Base-by-base conservation (phyloP, 2,113 vertebrate species). In the Ariopsis seemanni region DNA sequence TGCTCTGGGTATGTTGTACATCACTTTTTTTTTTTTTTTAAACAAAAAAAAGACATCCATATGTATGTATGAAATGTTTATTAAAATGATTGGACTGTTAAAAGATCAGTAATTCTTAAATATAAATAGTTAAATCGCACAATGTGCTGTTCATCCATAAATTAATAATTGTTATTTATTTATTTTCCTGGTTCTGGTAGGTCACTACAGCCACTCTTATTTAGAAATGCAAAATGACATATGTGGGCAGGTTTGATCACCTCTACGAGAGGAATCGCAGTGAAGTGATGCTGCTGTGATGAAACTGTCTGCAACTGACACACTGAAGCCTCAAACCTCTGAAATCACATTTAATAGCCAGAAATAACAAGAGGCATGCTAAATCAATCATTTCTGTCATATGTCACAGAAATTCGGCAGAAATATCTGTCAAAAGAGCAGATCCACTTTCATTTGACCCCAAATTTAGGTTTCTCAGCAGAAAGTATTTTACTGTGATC, bases 371-470 rank as follows among this genome's bases (percentile, higher is more conserved):
- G 50, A 27, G 25, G 25, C 25, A 27, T 78, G 50, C 15, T n/a
- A n/a, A 55, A 53, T 78, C 75, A n/a, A 78, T 78, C 75, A 78
- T 75, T 75, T 52, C 72, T 75, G 72, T 75, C 72, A 75, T 75
- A 52, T 48, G 9, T 52, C 74, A 53, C 25, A 78, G 50, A 78
- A 50, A 75, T 11, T 6, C 18, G 1, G 15, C 15, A 72, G 34
- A 72, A 50, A 75, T 69, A 72, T 52, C 48, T 25, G 72, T 50
- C 48, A 52, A 14, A 75, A 52, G 48, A 52, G 20, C 50, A 53
- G 50, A 78, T 15, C 53, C 74, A 11, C 11, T 77, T 77, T 78
- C 50, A 78, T 0, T n/a, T 78, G 10, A 53, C 20, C 10, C 25
- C 20, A 75, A 11, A 25, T 75, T 9, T 22, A 74, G 18, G 71